Conservation (phyloP, 37 sponge, comb jelly and placozoan species). For the Cliona cf. orientalis region DNA sequence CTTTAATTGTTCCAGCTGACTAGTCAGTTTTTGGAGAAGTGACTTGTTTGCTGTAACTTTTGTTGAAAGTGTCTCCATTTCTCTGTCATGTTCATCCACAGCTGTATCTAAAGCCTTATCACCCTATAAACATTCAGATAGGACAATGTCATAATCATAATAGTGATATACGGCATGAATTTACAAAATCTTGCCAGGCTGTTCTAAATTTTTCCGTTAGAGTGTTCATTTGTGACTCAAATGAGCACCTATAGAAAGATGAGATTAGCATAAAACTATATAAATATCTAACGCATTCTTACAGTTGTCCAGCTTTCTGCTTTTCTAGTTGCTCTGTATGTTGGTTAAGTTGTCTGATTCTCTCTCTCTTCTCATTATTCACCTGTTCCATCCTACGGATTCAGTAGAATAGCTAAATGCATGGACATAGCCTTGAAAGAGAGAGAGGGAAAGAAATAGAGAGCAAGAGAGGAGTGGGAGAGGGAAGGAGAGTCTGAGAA, state of each 20-base stretch:
- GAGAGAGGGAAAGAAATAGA: too few species aligned
- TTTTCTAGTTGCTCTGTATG: conserved; percentile 22
- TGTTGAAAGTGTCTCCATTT: not conserved
- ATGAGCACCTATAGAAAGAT: conserved; percentile 25
- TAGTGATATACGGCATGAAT: not conserved
- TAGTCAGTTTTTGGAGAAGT: not conserved
- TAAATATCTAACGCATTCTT: not conserved
- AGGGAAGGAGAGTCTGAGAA: too few species aligned
- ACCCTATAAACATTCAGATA: conserved; percentile 3
- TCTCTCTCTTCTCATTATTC: conserved; percentile 14
- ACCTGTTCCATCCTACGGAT: too few species aligned
- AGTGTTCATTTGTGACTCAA: conserved; percentile 32
- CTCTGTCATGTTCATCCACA: not conserved
- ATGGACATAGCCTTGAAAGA: not conserved
- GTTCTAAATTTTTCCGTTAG: conserved; percentile 36
- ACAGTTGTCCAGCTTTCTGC: conserved; percentile 16
- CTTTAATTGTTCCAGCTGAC: not conserved
- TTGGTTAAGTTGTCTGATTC: conserved; percentile 26
- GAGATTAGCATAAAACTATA: not conserved
- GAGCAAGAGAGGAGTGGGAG: too few species aligned
- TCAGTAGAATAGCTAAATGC: conserved; percentile 31
- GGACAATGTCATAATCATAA: not conserved
- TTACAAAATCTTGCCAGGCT: conserved; percentile 32
- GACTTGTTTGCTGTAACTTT: not conserved
- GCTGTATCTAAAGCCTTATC: not conserved